These are phyloP conservation scores for Neolamprologus caudopunctatus DNA, from an alignment of 2,113 vertebrate genomes.

Conservation along the genomic window DNA sequence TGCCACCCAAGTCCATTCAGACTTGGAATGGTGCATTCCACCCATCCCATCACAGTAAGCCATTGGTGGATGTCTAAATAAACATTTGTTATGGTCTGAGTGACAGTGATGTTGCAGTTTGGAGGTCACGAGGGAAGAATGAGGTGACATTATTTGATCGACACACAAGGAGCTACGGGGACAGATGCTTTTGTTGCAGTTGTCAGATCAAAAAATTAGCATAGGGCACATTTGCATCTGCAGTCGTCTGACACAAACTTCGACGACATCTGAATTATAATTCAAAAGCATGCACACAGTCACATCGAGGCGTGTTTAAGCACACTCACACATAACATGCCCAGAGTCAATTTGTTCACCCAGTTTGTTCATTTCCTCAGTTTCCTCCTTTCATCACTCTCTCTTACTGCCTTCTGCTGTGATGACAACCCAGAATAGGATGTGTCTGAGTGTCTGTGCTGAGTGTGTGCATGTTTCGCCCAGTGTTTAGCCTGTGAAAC, in stretches of 20 bases:
- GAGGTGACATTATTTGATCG: slow-evolving; percentile 2
- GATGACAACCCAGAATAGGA: neutral
- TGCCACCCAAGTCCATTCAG: neutral
- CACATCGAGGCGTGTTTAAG: neutral
- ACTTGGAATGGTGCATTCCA: slow-evolving; percentile 3
- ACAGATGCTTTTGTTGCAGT: slow-evolving; percentile 14
- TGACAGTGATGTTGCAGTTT: neutral
- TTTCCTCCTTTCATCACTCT: neutral
- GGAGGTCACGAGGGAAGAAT: neutral
- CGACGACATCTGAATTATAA: neutral
- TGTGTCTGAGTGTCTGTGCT: neutral
- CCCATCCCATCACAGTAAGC: neutral
- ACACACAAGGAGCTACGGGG: neutral
- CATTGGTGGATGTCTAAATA: neutral
- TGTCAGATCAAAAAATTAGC: slow-evolving; percentile 11
- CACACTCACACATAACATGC: neutral
- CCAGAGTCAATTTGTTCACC: neutral
- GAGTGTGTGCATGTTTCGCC: neutral
- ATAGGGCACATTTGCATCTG: slow-evolving; percentile 28
- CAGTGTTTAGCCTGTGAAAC: slow-evolving; percentile 9
- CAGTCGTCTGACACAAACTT: neutral
- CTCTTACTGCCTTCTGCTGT: neutral
- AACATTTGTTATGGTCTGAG: neutral
- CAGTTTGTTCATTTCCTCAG: neutral
- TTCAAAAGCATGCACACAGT: neutral